Conservation (phyloP, 2,113 vertebrate genomes). For the Dolichallabes microphthalmus region DNA sequence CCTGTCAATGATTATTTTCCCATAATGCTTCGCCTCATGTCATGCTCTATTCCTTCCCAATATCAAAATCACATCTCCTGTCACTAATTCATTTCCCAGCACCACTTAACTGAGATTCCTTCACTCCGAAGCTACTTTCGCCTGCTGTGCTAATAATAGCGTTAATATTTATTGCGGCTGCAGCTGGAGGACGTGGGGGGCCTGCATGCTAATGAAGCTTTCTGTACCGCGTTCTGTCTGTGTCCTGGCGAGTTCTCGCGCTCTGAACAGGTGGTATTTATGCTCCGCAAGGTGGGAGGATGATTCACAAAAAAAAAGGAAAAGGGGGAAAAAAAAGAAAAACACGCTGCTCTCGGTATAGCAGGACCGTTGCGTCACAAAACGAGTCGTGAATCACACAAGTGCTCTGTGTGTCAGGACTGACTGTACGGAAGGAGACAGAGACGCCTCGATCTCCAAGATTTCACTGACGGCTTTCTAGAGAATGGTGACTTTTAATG, state of each 20-base stretch:
- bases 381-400: conserved; percentile 44
- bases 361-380: conserved; percentile 46
- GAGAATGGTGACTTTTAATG: not conserved
- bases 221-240: conserved; percentile 13
- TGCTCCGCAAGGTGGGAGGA: conserved; percentile 53
- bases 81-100: not conserved
- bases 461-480: not conserved
- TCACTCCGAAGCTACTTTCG: not conserved
- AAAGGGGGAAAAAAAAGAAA: conserved; percentile 3
- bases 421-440: not conserved
- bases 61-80: not conserved
- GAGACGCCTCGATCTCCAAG: not conserved
- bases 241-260: conserved; percentile 30
- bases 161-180: conserved; percentile 29
- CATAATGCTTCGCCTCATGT: too few species aligned
- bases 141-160: conserved; percentile 6
- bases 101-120: not conserved
- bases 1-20: not conserved
- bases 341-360: conserved; percentile 34
- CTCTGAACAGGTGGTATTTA: conserved; percentile 57
- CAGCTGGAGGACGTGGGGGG: conserved; percentile 44
- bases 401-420: conserved; percentile 22
- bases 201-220: conserved; percentile 48
- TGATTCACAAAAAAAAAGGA: conserved; percentile 51
- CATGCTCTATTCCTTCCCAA: not conserved